Evolutionary conservation across 2,888 invertebrate genomes (phyloP), one percentile per base, ranked within the genome.

Genomic region (Campaea margaritaria): DNA sequence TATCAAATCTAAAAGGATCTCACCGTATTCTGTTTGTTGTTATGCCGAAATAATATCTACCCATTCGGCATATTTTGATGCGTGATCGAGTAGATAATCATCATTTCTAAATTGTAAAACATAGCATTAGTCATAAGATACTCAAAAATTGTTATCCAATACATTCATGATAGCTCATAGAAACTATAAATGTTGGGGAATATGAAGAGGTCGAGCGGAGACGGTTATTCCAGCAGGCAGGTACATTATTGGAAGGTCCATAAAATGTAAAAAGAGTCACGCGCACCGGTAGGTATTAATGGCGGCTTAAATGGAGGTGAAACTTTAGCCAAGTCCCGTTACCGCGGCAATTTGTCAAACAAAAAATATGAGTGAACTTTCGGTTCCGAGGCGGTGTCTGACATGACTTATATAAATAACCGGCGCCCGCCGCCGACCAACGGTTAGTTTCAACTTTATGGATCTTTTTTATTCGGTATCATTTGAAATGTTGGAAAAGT

Each of bases 341-440:
- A 87, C 87, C 82, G 81, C 78, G 79, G 82, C 86, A 86, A 89
- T 91, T 91, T 90, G 89, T 91, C 89, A 91, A 88, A 89, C 84
- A 87, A 88, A 91, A 91, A 90, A 87, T 91, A 89, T 89, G 83
- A 82, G 79, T 82, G 77, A 89, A 88, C 85, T 89, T 90, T 84
- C 77, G 81, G 85, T 77, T 82, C 81, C 79, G 82, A 76, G 83
- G 82, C 82, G 83, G 83, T 86, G 85, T 85, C 81, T 83, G 86
- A 86, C 87, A 85, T 80, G 85, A 86, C 82, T 85, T 87, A 84
- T 87, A 89, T 85, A 89, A 86, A 87, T 87, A 87, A 85, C 83
- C 81, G 65, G 77, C 70, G 74, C 75, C 76, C 72, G 64, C 75
- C 65, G 69, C 76, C 78, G 74, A 70, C 76, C 73, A 69, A 71